Evolutionary conservation across 2,888 invertebrate species (phyloP).

Genomic region (Rapana venosa): DNA sequence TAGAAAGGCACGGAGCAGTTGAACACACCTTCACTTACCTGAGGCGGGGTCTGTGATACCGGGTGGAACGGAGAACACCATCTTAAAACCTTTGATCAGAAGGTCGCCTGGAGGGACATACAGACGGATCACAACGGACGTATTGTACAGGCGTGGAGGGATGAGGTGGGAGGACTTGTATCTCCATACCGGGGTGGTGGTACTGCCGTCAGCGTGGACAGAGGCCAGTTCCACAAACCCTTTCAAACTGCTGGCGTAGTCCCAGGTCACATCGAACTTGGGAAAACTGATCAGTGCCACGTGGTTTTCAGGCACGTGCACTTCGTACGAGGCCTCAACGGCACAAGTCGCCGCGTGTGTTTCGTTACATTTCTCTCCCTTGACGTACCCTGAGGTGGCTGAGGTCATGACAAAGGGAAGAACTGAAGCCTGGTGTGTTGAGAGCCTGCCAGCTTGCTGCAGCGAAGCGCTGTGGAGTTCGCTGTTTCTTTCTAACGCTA

Average conservation of each 20-base stretch:
- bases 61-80: constrained; percentile 10
- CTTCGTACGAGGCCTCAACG: neutral
- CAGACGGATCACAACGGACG: neutral
- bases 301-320: neutral
- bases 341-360: neutral
- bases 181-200: neutral
- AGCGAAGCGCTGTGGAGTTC: no score
- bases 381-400: neutral
- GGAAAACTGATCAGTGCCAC: constrained; percentile 21
- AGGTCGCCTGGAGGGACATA: neutral
- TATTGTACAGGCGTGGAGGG: neutral
- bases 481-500: no score
- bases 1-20: constrained; percentile 35
- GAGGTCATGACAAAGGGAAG: neutral
- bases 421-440: neutral
- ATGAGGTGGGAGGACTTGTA: neutral
- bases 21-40: neutral
- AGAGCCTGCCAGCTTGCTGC: neutral
- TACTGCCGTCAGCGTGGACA: neutral
- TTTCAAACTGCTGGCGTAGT: neutral
- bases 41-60: neutral
- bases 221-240: constrained; percentile 8
- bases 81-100: neutral
- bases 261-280: neutral
- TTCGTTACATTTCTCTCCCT: neutral